Percentiles rank a stretch among this genome's conserved stretches.
These are phyloP conservation scores for Nemotelus pantherinus DNA, from an alignment of 2,888 invertebrate species.

Conservation along the genomic window DNA sequence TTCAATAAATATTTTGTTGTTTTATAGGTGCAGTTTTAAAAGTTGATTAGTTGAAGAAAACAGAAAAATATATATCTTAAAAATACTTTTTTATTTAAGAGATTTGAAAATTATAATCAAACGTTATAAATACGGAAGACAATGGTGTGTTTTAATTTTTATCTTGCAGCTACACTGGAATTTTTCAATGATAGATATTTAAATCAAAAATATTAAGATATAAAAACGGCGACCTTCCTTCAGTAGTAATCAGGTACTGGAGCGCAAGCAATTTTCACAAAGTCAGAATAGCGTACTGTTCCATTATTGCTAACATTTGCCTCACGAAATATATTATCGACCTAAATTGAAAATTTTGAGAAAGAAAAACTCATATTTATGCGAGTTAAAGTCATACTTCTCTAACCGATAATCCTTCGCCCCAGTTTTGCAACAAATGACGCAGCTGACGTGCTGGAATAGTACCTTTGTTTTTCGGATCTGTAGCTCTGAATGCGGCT, in stretches of 20 bases:
- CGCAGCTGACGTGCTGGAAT: slow-evolving; percentile 85
- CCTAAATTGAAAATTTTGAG: slow-evolving; percentile 63
- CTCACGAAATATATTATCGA: slow-evolving; percentile 91
- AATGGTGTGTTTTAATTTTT: too few species aligned
- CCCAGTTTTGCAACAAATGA: slow-evolving; percentile 89
- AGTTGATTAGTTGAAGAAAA: too few species aligned
- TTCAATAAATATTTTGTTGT: too few species aligned
- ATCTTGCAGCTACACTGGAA: too few species aligned
- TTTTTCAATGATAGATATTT: too few species aligned
- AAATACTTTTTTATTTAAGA: too few species aligned
- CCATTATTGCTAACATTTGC: slow-evolving; percentile 85
- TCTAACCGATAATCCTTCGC: slow-evolving; percentile 81
- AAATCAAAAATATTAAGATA: background rate
- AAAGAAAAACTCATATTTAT: background rate
- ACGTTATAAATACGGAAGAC: too few species aligned
- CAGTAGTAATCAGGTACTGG: slow-evolving; percentile 93
- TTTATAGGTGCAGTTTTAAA: too few species aligned
- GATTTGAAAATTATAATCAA: too few species aligned
- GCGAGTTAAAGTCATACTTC: slow-evolving; percentile 64
- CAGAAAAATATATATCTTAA: too few species aligned
- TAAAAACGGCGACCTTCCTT: slow-evolving; percentile 50
- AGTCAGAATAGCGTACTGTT: slow-evolving; percentile 87
- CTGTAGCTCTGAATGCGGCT: slow-evolving; percentile 90
- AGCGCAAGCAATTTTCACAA: slow-evolving; percentile 91
- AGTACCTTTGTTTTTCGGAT: slow-evolving; percentile 75